Conservation (phyloP, 2,797 vertebrate genomes). For the Morelia viridis region DNA sequence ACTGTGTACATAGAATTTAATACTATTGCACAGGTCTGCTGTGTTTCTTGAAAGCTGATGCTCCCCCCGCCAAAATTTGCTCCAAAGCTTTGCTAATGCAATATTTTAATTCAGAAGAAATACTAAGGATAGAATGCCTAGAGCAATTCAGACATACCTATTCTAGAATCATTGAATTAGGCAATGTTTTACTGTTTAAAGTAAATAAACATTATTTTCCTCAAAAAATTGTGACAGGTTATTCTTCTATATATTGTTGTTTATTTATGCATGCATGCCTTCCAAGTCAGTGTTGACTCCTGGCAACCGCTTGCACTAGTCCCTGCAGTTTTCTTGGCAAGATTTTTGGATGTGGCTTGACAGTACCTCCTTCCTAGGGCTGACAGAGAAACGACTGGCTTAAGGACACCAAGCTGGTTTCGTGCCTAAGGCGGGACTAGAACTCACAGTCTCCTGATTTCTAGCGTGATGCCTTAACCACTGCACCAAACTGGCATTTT, state of each 20-base stretch:
- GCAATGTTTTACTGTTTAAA: not conserved
- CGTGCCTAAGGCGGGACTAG: not conserved
- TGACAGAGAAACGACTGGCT: not conserved
- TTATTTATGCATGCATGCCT: not conserved
- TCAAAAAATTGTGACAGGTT: not conserved
- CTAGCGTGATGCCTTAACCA: not conserved
- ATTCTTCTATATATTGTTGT: not conserved
- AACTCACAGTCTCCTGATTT: not conserved
- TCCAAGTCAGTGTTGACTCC: not conserved
- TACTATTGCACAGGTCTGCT: not conserved
- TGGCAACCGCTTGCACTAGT: not conserved
- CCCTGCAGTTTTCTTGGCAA: not conserved
- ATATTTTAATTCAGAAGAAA: not conserved
- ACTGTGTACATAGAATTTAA: not conserved
- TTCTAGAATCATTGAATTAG: not conserved
- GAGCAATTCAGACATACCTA: not conserved
- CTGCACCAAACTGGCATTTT: not conserved
- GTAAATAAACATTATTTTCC: not conserved
- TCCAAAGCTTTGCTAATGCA: not conserved
- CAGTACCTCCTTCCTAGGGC: not conserved
- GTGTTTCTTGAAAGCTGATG: not conserved
- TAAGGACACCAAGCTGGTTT: not conserved
- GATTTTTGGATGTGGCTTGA: not conserved
- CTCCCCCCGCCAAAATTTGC: not conserved
- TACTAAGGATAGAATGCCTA: not conserved